Evolutionary conservation across 2,113 vertebrate genomes (phyloP).

Genomic region (Sorex fumeus): DNA sequence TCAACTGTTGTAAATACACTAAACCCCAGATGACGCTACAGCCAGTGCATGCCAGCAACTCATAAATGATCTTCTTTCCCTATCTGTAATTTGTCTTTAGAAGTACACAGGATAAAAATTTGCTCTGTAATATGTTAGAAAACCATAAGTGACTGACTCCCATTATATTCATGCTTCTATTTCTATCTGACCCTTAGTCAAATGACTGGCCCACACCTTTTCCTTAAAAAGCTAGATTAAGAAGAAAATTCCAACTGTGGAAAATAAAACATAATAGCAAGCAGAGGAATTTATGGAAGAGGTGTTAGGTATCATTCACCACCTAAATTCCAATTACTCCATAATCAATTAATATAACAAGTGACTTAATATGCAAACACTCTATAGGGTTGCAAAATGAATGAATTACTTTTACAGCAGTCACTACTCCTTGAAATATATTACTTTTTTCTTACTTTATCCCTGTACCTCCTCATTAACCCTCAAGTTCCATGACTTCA

Average conservation of each 20-base stretch:
- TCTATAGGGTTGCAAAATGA: background rate
- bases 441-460: background rate
- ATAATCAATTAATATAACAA: constrained; percentile 47
- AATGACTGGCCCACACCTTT: background rate
- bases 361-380: constrained; percentile 18
- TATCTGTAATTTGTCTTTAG: background rate
- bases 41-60: too few species aligned
- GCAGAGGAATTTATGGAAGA: background rate
- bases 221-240: constrained; percentile 28
- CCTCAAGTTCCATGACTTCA: constrained; percentile 11
- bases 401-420: constrained; percentile 24
- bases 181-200: background rate
- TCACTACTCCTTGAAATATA: constrained; percentile 31
- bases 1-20: too few species aligned
- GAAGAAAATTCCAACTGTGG: constrained; percentile 11
- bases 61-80: too few species aligned
- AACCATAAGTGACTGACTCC: background rate
- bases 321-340: constrained; percentile 23
- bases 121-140: background rate
- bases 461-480: background rate
- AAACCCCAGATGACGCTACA: too few species aligned
- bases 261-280: constrained; percentile 35
- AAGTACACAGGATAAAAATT: background rate
- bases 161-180: too few species aligned
- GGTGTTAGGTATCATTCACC: background rate